These are phyloP conservation scores for Chymomyza procnemis DNA, from an alignment of 2,888 invertebrate genomes.

Conservation along the genomic window DNA sequence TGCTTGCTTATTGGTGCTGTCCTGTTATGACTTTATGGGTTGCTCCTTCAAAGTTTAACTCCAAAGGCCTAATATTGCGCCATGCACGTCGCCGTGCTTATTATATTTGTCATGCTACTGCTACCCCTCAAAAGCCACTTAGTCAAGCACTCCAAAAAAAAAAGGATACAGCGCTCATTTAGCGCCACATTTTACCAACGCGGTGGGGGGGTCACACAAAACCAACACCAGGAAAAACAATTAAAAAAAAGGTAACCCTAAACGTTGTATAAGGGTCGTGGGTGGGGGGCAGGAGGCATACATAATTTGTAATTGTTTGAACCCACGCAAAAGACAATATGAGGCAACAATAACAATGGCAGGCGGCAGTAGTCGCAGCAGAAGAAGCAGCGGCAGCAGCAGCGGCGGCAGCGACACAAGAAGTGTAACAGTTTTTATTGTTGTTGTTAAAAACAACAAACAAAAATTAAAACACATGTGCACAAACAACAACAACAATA, in stretches of 20 bases:
- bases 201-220: neutral
- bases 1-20: neutral
- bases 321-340: slow-evolving; percentile 61
- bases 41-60: neutral
- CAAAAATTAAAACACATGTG: slow-evolving; percentile 61
- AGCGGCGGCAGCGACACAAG: slow-evolving; percentile 15
- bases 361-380: slow-evolving; percentile 2
- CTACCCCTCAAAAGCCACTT: neutral
- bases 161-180: neutral
- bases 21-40: neutral
- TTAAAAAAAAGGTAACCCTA: slow-evolving; percentile 10
- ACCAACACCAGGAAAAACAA: slow-evolving; percentile 5
- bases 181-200: neutral
- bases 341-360: slow-evolving; percentile 23
- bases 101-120: neutral
- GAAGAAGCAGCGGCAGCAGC: slow-evolving; percentile 7
- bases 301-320: slow-evolving; percentile 72
- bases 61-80: neutral
- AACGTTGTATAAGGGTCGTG: neutral
- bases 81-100: neutral
- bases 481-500: slow-evolving; percentile 39
- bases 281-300: too few relatives aligned
- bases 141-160: neutral
- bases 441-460: slow-evolving; percentile 43
- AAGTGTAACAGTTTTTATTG: slow-evolving; percentile 52